Evolutionary conservation across 2,113 vertebrate genomes (phyloP).

Genomic region (Myrmecophaga tridactyla): DNA sequence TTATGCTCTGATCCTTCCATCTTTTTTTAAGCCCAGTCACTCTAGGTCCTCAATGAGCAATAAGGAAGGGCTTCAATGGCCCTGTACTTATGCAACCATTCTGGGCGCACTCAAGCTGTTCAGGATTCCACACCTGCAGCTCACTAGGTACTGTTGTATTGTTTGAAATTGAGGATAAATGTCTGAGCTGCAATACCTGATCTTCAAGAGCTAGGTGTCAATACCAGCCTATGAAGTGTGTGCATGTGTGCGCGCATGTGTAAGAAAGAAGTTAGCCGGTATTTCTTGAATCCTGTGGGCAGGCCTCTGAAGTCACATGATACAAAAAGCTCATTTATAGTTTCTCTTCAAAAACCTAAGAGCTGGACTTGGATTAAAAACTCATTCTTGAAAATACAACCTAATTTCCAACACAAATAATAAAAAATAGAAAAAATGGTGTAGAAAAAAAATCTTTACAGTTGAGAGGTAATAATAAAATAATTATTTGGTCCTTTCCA

Average conservation of each 20-base stretch:
- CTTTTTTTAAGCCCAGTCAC: neutral
- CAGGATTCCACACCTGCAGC: neutral
- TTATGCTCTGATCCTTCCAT: neutral
- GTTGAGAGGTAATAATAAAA: neutral
- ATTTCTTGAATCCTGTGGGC: neutral
- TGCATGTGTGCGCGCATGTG: neutral
- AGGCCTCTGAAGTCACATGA: neutral
- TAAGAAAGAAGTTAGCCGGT: neutral
- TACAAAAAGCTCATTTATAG: neutral
- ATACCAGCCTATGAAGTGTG: neutral
- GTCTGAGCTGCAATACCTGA: neutral
- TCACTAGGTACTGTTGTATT: neutral
- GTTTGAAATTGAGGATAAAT: neutral
- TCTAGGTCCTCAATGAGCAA: neutral
- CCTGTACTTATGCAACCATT: too few species aligned
- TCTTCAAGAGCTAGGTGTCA: neutral
- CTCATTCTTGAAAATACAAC: neutral
- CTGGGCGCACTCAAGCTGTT: too few species aligned
- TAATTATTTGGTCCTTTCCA: neutral
- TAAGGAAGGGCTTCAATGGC: neutral
- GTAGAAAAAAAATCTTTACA: neutral
- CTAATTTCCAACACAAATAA: neutral
- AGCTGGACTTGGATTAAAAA: slow-evolving; percentile 1
- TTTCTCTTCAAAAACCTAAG: neutral
- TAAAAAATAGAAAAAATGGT: neutral